These are phyloP conservation scores for Trachelipus rathkii DNA, from an alignment of 1,140 invertebrate species.

Conservation along the genomic window DNA sequence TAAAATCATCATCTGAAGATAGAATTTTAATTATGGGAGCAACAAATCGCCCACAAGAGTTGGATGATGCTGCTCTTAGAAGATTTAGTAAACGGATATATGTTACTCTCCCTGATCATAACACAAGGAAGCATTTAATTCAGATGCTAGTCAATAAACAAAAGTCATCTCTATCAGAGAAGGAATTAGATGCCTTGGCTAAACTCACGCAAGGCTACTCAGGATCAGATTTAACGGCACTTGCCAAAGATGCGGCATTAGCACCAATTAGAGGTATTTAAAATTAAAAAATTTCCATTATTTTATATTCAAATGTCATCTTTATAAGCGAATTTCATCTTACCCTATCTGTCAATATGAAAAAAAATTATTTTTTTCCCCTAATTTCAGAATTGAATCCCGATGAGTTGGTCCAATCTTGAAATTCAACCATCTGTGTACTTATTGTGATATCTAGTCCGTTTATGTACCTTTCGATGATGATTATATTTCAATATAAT, in stretches of 20 bases:
- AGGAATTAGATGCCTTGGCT: slow-evolving; percentile 53
- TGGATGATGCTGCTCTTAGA: slow-evolving; percentile 29
- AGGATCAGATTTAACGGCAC: slow-evolving; percentile 87
- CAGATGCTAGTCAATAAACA: slow-evolving; percentile 26
- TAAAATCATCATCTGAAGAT: slow-evolving; percentile 77
- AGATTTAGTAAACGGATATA: slow-evolving; percentile 30
- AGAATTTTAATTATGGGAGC: slow-evolving; percentile 92
- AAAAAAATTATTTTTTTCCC: neutral
- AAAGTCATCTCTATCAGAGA: neutral
- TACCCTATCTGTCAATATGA: too few species aligned
- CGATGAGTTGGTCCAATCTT: slow-evolving; percentile 75
- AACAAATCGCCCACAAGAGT: slow-evolving; percentile 63
- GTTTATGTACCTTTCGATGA: too few species aligned
- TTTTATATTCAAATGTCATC: too few species aligned
- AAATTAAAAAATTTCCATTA: neutral
- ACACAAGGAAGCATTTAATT: slow-evolving; percentile 17
- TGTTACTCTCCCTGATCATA: slow-evolving; percentile 18
- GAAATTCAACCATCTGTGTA: too few species aligned
- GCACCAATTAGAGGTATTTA: slow-evolving; percentile 82
- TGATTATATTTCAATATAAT: too few species aligned
- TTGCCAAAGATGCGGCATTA: slow-evolving; percentile 91
- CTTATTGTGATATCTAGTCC: too few species aligned
- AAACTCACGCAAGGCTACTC: slow-evolving; percentile 87
- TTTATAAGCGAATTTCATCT: too few species aligned
- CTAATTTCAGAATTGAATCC: slow-evolving; percentile 75